Conservation (phyloP, 1,140 invertebrate genomes). For the Brachionus plicatilis region DNA sequence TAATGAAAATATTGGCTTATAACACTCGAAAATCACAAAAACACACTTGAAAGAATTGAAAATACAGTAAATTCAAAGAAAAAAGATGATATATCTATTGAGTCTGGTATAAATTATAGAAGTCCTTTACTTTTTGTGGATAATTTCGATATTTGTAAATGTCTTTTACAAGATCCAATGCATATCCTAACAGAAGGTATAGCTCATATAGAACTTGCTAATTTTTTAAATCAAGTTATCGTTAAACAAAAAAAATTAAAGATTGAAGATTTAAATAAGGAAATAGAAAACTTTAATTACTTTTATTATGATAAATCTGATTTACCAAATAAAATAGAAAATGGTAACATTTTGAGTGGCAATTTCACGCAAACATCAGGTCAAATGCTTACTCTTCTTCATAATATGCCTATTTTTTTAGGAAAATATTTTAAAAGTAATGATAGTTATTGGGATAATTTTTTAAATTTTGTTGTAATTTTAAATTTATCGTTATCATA, state of each 20-base stretch:
- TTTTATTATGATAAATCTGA: background rate
- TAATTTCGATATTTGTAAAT: background rate
- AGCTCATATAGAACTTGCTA: background rate
- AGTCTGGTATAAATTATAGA: background rate
- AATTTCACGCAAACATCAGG: background rate
- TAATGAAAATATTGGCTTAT: background rate
- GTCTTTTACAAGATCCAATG: background rate
- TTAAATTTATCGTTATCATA: background rate
- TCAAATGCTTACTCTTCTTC: background rate
- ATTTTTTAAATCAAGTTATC: background rate
- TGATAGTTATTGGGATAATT: background rate
- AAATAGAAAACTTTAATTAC: background rate
- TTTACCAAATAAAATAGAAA: background rate
- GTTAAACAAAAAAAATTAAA: background rate
- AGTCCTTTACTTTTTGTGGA: background rate
- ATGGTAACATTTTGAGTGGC: background rate
- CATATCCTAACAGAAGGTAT: background rate
- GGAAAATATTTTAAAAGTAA: background rate
- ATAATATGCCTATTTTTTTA: too few species aligned
- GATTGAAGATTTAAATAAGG: background rate
- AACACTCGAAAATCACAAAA: background rate
- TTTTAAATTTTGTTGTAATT: background rate
- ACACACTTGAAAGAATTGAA: background rate
- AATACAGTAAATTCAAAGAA: background rate
- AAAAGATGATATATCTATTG: background rate